Evolutionary conservation across 2,113 vertebrate species (phyloP), one percentile per base, ranked within the genome.

Genomic region (Xiphias gladius): DNA sequence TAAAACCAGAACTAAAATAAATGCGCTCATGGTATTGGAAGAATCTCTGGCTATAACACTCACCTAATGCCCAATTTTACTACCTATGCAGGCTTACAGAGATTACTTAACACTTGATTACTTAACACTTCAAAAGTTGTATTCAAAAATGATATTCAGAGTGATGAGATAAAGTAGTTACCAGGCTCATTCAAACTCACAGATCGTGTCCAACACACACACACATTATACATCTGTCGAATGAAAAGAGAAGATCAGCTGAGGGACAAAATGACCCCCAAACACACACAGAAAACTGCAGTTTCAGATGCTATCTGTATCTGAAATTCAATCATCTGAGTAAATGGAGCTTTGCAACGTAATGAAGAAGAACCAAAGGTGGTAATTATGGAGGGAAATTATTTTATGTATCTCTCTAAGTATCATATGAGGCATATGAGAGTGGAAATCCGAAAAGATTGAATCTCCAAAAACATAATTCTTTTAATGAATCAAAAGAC

Each of bases 271-370:
- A 77, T 30, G 55, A 68, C 2, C 39, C 32, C 30, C 41, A 67
- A 77, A 80, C 73, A 83, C 73, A 52, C 59, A 66, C 48, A 82
- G 62, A 81, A 79, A 83, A 83, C 24, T 46, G 79, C 28, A 70
- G 79, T 9, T 76, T 71, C 41, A 76, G 32, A 81, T 82, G 71
- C 52, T 32, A 30, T 52, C 57, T 68, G 66, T 59, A 76, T 73
- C 28, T 80, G 32, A 77, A 66, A 87, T 82, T 87, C 72, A 92
- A 87, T 87, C 84, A 90, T 75, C 82, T 90, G 50, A 89, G 78
- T 75, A 89, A 86, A 92, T 79, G 80, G 61, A 82, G 86, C 85
- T 75, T 58, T 78, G 80, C 35, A 63, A 69, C 32, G 65, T 84
- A 86, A 86, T 86, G 84, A n/a, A 30, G 72, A 73, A 58, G 80